phyloP scores from a whole-genome alignment of 35 echinoderm and acorn worm genomes.

The Apostichopus californicus region DNA sequence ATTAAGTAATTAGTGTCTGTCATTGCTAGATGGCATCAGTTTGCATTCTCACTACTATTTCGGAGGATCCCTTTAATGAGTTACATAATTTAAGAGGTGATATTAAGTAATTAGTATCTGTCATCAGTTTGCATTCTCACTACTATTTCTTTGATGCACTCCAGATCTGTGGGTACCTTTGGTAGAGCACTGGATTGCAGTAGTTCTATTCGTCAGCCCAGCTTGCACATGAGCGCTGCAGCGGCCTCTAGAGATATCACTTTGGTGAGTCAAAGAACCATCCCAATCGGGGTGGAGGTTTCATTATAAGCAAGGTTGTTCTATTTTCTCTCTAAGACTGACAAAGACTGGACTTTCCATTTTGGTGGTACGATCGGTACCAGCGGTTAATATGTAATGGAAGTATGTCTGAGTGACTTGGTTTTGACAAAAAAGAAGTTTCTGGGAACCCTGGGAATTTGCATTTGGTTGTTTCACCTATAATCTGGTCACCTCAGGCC shows the following conservation, averaged over 20 bases:
- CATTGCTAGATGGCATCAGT: neutral
- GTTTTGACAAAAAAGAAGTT: too few species aligned
- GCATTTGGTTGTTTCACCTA: too few species aligned
- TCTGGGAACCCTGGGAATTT: too few species aligned
- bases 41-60: neutral
- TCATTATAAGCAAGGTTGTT: too few species aligned
- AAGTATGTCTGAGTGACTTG: too few species aligned
- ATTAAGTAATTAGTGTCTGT: neutral
- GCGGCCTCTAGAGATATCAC: conserved; percentile 96
- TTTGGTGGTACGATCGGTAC: too few species aligned
- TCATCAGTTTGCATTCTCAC: neutral
- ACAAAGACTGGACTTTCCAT: too few species aligned
- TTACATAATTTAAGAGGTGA: neutral
- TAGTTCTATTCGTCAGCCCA: conserved; percentile 93
- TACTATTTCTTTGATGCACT: conserved; percentile 22
- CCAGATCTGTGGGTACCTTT: conserved; percentile 95
- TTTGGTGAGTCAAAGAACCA: conserved; percentile 66
- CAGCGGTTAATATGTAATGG: too few species aligned
- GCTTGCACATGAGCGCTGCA: conserved; percentile 97
- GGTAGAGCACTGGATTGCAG: conserved; percentile 92
- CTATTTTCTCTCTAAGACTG: too few species aligned
- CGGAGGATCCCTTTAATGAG: neutral
- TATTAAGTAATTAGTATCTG: neutral
- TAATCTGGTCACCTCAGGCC: too few species aligned
- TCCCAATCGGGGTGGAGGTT: neutral